phyloP scores from a whole-genome alignment of 2,888 invertebrate species.

The Megaustenia siamemsis region DNA sequence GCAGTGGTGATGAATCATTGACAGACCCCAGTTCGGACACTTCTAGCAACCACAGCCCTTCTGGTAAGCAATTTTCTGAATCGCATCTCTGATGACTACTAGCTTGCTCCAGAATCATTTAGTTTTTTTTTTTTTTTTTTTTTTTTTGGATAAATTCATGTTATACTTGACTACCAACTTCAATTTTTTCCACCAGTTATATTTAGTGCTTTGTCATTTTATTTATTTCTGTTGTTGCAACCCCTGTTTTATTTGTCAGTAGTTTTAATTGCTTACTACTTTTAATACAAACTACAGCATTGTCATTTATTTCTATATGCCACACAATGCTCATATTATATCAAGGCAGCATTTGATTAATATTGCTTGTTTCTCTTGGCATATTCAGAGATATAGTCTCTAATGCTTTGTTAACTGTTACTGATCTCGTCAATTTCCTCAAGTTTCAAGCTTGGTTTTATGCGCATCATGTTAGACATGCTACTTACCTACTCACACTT shows the following conservation, averaged over 20 bases:
- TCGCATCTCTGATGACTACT: conserved; percentile 8
- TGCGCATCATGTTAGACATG: conserved; percentile 42
- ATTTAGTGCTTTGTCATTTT: neutral
- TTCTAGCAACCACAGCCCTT: conserved; percentile 72
- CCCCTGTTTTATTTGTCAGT: conserved; percentile 9
- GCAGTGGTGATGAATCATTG: conserved; percentile 74
- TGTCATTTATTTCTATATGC: neutral
- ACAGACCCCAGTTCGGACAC: conserved; percentile 72
- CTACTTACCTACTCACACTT: conserved; percentile 8
- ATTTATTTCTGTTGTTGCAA: neutral
- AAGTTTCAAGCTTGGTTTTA: conserved; percentile 35
- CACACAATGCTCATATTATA: neutral
- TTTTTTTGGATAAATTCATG: no score
- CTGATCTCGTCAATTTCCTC: conserved; percentile 9
- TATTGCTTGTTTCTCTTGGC: conserved; percentile 40
- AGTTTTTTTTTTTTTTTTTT: neutral
- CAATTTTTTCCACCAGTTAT: conserved; percentile 26
- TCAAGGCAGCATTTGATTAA: conserved; percentile 31
- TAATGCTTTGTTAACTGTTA: conserved; percentile 35
- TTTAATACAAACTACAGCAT: neutral
- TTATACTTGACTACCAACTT: conserved; percentile 28
- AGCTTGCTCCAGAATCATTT: conserved; percentile 28
- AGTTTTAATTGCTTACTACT: conserved; percentile 14
- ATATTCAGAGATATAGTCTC: conserved; percentile 30
- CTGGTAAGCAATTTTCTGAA: conserved; percentile 63